These are phyloP conservation scores for Uria lomvia DNA, from an alignment of 2,113 vertebrate genomes.

Conservation along the genomic window DNA sequence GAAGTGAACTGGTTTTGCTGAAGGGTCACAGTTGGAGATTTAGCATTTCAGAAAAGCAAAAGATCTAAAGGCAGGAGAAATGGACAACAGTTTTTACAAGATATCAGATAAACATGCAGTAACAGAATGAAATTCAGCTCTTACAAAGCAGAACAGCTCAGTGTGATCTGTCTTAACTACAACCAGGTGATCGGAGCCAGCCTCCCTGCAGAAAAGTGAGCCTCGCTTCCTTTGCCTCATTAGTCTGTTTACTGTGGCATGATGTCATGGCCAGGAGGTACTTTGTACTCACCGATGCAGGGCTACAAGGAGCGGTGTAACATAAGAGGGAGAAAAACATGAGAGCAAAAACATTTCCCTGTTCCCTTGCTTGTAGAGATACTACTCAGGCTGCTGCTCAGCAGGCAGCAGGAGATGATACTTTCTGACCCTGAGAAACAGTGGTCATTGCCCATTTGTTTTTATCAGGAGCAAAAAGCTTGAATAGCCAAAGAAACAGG, in stretches of 20 bases:
- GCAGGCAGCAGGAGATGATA: background rate
- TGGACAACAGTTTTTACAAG: conserved; percentile 66
- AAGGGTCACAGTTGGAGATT: conserved; percentile 60
- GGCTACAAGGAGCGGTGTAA: background rate
- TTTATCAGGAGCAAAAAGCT: background rate
- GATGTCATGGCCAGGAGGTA: conserved; percentile 31
- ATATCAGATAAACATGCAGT: conserved; percentile 63
- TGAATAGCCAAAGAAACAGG: background rate
- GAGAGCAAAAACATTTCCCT: background rate
- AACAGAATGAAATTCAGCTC: conserved; percentile 48
- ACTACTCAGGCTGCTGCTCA: background rate
- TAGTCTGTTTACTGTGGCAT: conserved; percentile 38
- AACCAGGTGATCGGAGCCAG: conserved; percentile 56
- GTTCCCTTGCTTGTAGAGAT: background rate
- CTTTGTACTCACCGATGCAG: background rate
- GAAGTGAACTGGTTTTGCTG: conserved; percentile 35
- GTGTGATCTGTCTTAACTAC: conserved; percentile 58
- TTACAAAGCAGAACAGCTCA: conserved; percentile 40
- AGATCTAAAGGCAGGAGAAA: conserved; percentile 62
- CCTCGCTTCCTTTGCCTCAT: background rate
- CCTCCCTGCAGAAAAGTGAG: conserved; percentile 26
- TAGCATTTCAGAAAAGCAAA: conserved; percentile 54
- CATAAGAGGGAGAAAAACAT: background rate
- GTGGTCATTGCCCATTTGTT: background rate
- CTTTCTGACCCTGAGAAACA: background rate